Evolutionary conservation across 2,888 invertebrate species (phyloP), one percentile per base, ranked within the genome.

Genomic region (Bhutanitis thaidina): DNA sequence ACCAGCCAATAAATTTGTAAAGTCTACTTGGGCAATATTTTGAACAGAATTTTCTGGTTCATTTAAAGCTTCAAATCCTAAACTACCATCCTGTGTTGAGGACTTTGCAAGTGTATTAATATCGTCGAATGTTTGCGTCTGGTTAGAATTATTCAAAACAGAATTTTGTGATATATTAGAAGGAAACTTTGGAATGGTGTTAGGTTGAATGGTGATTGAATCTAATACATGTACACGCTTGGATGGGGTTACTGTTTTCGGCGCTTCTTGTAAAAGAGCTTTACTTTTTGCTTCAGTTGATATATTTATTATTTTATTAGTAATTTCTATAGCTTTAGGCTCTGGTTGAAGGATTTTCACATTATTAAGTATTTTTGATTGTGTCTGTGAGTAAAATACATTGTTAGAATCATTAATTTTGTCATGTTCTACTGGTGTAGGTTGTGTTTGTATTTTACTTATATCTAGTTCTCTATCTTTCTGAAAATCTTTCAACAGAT

Each of bases 211-310:
- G 29, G 74, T 81, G 30, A 87, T 65, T 25, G 83, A 76, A 72
- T 86, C 87, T 46, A 87, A 58, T 37, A 87, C 61, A 50, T 79
- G 74, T 29, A 87, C 80, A 56, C 69, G 74, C 59, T 85, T 87
- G 16, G 73, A 61, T 41, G 82, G 75, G 58, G 60, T 76, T 54
- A 77, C 63, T 15, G 44, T 53, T 58, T 71, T 75, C 37, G 57
- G 44, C 20, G 43, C 48, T 38, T 61, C 62, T 52, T 67, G 60
- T 49, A 51, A 49, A 37, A 46, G 49, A 16, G 14, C 41, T 51
- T 52, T 45, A 37, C 52, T 50, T 35, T 13, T 32, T 54, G 49
- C 43, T 52, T 59, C 65, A 51, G 61, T 56, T 10, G 70, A 58
- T 35, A 73, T 54, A 25, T 52, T 53, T 51, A 67, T 59, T 43